Conservation (phyloP, 1,140 invertebrate genomes). For the Oncopeltus fasciatus region DNA sequence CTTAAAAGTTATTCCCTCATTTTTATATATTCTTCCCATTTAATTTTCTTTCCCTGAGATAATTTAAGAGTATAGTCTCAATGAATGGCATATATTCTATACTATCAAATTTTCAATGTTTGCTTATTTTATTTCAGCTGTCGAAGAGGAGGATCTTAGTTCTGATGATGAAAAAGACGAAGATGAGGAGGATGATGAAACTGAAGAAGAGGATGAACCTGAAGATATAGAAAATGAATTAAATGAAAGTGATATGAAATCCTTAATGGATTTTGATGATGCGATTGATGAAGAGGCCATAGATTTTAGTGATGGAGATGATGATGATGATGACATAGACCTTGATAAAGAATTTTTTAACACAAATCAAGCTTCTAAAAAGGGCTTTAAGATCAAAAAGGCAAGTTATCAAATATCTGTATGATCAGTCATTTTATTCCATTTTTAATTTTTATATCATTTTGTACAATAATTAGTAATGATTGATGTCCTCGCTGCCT, state of each 20-base stretch:
- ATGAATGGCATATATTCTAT: no score
- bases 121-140: slow-evolving; percentile 32
- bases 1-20: no score
- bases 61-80: no score
- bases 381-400: not conserved
- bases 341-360: slow-evolving; percentile 12
- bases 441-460: no score
- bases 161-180: slow-evolving; percentile 25
- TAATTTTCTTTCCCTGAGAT: no score
- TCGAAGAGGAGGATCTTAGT: slow-evolving; percentile 22
- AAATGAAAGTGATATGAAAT: no score
- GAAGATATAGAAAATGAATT: slow-evolving; percentile 12
- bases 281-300: slow-evolving; percentile 16
- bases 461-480: no score
- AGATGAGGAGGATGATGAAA: slow-evolving; percentile 22
- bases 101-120: slow-evolving; percentile 13
- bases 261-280: slow-evolving; percentile 6
- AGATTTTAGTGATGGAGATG: slow-evolving; percentile 17
- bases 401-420: no score
- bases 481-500: no score
- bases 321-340: slow-evolving; percentile 17
- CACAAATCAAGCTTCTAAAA: not conserved
- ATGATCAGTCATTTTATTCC: no score
- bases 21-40: no score
- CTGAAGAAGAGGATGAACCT: slow-evolving; percentile 21